Base-by-base conservation (phyloP, 1,140 invertebrate genomes). In the Drosophila funebris region DNA sequence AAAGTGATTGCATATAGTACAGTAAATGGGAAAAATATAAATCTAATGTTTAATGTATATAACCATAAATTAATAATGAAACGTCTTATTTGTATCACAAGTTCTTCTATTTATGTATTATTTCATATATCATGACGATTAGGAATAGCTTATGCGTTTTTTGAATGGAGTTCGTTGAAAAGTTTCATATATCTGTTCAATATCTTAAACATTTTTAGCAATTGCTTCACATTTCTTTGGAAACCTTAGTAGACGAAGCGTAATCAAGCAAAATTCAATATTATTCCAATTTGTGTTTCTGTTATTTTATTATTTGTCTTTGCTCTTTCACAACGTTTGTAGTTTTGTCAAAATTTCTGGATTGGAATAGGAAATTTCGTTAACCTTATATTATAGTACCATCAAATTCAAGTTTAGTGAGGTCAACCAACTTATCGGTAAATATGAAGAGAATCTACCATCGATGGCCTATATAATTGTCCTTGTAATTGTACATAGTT, bases 321-420 rank as follows among this genome's bases (percentile, higher is more conserved):
- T 61, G 67, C 44, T 54, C 50, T 50, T 69, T 73, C 68, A 63
- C 56, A 71, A 76, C 67, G 72, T 88, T 88, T 69, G 75, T 76
- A 72, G 18, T 75, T 82, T 78, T 75, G 67, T 88, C 82, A 88
- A 87, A 87, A 87, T 87, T 87, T 78, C 57, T 81, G 53, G 78
- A 72, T 48, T 63, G 33, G 52, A 70, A 62, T 72, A 72, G 50
- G 31, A 53, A 64, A 64, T 74, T 66, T 73, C 62, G 48, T 78
- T 24, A 58, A 57, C 16, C 22, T 48, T 71, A 67, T 74, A 84
- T 60, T 52, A 67, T 31, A 70, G 44, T 66, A 63, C 37, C 60
- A 53, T 53, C 24, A 85, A 85, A 85, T 85, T 85, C 16, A 56
- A 73, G 68, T 88, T 73, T 73, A 70, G 78, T 76, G 78, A 82